Conservation (phyloP, 2,113 vertebrate species). For the Callaeas wilsoni region DNA sequence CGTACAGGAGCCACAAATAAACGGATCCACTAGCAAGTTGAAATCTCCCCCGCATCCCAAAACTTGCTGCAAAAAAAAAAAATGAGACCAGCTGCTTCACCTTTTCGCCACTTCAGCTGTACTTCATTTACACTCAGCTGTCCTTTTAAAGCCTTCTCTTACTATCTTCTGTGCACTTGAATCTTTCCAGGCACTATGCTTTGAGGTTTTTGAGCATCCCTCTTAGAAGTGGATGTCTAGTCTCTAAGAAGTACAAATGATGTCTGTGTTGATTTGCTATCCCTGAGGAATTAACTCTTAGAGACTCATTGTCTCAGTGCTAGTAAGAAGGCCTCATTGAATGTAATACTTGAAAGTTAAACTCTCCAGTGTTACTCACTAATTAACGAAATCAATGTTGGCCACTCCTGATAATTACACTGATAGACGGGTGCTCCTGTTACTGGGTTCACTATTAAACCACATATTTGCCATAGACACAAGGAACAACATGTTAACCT, state of each 20-base stretch:
- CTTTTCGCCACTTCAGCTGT: neutral
- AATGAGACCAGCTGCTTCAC: neutral
- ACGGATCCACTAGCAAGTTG: neutral
- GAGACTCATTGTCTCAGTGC: neutral
- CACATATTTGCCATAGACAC: neutral
- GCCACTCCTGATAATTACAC: neutral
- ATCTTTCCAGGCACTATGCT: neutral
- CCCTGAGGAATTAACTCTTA: neutral
- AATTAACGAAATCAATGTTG: neutral
- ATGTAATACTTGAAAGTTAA: neutral
- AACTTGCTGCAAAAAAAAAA: neutral
- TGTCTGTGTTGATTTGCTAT: neutral
- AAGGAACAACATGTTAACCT: neutral
- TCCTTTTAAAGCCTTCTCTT: neutral
- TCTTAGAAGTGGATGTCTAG: neutral
- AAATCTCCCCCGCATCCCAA: neutral
- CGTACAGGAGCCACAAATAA: accelerated
- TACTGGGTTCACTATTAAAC: neutral
- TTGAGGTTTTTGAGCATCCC: neutral
- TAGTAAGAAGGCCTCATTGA: neutral
- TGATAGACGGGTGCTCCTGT: neutral
- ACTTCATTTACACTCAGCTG: neutral
- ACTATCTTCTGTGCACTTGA: neutral
- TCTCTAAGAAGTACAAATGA: neutral
- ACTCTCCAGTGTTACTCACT: neutral